Evolutionary conservation across 2,797 vertebrate species (phyloP).

Genomic region (Halcyon leucocephala): DNA sequence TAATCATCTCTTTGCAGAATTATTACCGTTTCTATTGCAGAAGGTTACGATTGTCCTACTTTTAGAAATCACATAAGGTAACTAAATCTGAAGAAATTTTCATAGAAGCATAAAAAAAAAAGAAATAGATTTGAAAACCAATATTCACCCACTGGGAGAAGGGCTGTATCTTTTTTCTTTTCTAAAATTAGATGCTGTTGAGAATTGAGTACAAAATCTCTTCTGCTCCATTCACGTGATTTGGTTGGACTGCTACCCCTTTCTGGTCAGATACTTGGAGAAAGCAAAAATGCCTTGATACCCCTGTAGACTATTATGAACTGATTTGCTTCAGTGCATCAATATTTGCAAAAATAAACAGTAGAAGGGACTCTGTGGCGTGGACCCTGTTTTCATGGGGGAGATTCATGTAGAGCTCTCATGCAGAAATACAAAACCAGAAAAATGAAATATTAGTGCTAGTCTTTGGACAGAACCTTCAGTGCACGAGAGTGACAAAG

Average conservation of each 20-base stretch:
- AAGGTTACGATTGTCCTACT: background rate
- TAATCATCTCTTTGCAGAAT: background rate
- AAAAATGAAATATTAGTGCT: background rate
- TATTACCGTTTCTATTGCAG: background rate
- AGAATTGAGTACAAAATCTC: background rate
- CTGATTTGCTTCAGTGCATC: background rate
- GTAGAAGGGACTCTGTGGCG: background rate
- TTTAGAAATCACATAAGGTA: background rate
- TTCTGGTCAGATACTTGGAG: background rate
- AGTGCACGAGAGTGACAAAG: background rate
- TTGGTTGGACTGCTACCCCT: background rate
- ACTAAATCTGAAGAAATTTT: background rate
- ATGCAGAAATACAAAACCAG: background rate
- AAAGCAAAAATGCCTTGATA: background rate
- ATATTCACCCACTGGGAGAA: background rate
- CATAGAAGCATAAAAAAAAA: background rate
- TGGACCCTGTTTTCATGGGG: background rate
- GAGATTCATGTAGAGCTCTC: fast-evolving
- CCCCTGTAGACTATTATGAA: background rate
- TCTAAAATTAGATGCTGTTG: background rate
- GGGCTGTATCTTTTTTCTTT: background rate
- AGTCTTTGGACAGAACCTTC: background rate
- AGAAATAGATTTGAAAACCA: background rate
- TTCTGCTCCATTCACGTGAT: background rate
- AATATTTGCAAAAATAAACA: fast-evolving